Percentiles rank a stretch among this genome's conserved stretches.
Evolutionary conservation across 2,797 vertebrate species (phyloP).

Genomic region (Crenuchus spilurus): DNA sequence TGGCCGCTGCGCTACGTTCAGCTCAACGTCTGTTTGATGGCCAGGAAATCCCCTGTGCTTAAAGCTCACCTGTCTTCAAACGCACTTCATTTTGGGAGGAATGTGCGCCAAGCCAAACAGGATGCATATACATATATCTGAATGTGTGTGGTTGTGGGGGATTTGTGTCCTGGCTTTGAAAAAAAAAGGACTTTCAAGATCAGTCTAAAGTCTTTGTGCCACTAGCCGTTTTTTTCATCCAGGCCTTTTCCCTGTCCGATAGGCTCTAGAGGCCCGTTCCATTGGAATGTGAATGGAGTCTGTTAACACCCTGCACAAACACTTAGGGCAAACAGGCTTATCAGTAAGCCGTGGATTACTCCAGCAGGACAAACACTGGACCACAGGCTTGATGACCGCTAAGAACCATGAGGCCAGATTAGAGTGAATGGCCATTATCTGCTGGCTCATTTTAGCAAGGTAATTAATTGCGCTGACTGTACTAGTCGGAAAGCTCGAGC

Average conservation of each 20-base stretch:
- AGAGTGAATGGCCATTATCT: constrained; percentile 36
- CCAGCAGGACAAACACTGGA: constrained; percentile 65
- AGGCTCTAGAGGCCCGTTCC: constrained; percentile 14
- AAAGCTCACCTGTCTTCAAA: constrained; percentile 74
- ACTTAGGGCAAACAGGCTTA: constrained; percentile 70
- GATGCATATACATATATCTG: constrained; percentile 55
- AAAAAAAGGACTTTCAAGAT: constrained; percentile 17
- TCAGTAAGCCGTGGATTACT: constrained; percentile 65
- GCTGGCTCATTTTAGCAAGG: constrained; percentile 26
- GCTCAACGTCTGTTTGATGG: constrained; percentile 53
- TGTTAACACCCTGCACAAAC: constrained; percentile 75
- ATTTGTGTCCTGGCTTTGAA: constrained; percentile 35
- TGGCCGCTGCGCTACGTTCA: constrained; percentile 18
- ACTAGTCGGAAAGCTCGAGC: background rate
- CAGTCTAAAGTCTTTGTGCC: constrained; percentile 1
- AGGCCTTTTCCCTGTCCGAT: background rate
- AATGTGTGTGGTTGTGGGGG: constrained; percentile 42
- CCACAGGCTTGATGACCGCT: constrained; percentile 26
- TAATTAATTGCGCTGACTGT: constrained; percentile 17
- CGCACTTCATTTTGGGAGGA: constrained; percentile 71
- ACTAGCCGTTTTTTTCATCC: background rate
- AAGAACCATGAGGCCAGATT: constrained; percentile 38
- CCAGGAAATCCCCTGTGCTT: constrained; percentile 57
- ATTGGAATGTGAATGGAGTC: constrained; percentile 53
- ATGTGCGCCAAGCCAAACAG: constrained; percentile 75